Evolutionary conservation across 2,888 invertebrate species (phyloP).

Genomic region (Nebria salina): DNA sequence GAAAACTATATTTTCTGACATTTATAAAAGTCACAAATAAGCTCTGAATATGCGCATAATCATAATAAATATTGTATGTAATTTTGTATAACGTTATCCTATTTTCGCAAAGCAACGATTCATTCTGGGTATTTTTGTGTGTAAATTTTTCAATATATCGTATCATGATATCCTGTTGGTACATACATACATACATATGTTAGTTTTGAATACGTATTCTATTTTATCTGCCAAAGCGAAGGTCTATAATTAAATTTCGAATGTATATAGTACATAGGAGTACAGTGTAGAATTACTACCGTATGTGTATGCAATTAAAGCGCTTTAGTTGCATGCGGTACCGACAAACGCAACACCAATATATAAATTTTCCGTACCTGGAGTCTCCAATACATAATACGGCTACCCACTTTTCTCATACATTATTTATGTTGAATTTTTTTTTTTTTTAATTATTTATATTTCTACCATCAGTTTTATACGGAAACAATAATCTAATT

Average conservation of each 20-base stretch:
- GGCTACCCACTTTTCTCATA: neutral
- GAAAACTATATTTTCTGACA: too few relatives aligned
- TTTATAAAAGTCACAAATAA: neutral
- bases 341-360: conserved; percentile 26
- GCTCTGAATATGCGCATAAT: neutral
- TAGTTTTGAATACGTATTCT: conserved; percentile 10
- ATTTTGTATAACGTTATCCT: neutral
- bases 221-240: conserved; percentile 18
- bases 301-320: conserved; percentile 43
- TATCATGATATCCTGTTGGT: too few relatives aligned
- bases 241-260: conserved; percentile 42
- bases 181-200: neutral
- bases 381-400: conserved; percentile 17
- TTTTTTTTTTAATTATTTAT: neutral
- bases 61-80: neutral
- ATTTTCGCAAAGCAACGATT: neutral
- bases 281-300: conserved; percentile 28
- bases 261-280: conserved; percentile 27
- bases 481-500: conserved; percentile 21
- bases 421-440: neutral
- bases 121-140: neutral
- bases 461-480: conserved; percentile 2
- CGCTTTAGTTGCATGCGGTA: conserved; percentile 22
- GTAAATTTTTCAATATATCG: too few relatives aligned
- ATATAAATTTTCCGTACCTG: conserved; percentile 36